Percentiles rank a stretch among this genome's conserved stretches.
phyloP scores from a whole-genome alignment of 2,113 vertebrate species.

The Macrotis lagotis region DNA sequence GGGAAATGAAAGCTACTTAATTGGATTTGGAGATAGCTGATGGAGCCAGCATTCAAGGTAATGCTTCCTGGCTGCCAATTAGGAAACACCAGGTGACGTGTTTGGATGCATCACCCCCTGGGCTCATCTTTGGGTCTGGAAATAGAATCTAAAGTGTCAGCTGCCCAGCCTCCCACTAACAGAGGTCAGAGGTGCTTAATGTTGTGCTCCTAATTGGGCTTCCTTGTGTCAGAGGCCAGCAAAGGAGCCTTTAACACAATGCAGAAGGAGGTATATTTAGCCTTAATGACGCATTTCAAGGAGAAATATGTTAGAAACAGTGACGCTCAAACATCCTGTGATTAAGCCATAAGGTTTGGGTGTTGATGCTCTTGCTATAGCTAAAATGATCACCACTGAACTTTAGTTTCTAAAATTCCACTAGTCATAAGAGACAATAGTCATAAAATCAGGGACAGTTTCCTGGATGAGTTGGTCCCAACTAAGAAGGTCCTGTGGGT shows the following conservation, averaged over 20 bases:
- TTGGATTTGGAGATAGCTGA: constrained; percentile 59
- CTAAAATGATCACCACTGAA: background rate
- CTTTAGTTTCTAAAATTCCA: background rate
- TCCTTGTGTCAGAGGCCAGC: constrained; percentile 49
- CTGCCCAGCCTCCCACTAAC: constrained; percentile 58
- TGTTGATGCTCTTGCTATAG: background rate
- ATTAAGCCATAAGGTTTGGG: constrained; percentile 47
- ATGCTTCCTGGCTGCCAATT: constrained; percentile 71
- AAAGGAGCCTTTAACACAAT: background rate
- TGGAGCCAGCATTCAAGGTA: constrained; percentile 35
- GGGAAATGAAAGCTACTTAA: constrained; percentile 66
- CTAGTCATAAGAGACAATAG: background rate
- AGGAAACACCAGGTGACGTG: constrained; percentile 68
- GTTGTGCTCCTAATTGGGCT: constrained; percentile 71
- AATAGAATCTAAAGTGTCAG: constrained; percentile 59
- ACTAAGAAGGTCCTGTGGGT: background rate
- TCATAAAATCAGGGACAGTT: constrained; percentile 8
- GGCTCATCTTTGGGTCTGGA: constrained; percentile 50
- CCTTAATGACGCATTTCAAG: constrained; percentile 62
- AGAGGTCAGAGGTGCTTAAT: constrained; percentile 64
- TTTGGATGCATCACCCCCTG: constrained; percentile 67
- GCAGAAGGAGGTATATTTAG: constrained; percentile 53
- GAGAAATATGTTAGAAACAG: constrained; percentile 28
- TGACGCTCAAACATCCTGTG: constrained; percentile 15
- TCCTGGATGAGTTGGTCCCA: background rate